phyloP scores from a whole-genome alignment of 2,113 vertebrate species.

The Pseudorasbora parva region DNA sequence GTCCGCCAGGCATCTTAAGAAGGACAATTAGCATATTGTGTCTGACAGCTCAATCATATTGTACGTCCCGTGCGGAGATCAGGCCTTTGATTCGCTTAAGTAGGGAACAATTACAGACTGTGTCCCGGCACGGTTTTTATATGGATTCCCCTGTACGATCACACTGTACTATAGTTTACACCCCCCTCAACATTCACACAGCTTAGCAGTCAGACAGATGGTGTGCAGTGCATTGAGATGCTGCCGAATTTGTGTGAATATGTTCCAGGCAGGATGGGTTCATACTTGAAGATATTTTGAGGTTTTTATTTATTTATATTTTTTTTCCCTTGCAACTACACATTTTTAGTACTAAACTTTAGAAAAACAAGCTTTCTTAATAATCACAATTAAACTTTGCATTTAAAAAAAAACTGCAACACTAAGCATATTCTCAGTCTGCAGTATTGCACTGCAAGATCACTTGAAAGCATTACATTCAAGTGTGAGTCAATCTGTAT shows the following conservation, averaged over 20 bases:
- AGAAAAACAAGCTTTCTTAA: neutral
- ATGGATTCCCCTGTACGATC: constrained; percentile 34
- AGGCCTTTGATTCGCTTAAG: constrained; percentile 65
- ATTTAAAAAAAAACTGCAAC: neutral
- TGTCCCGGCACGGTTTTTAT: constrained; percentile 56
- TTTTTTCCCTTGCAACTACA: neutral
- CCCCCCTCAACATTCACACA: neutral
- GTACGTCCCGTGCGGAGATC: constrained; percentile 42
- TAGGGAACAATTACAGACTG: constrained; percentile 64
- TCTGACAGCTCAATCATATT: constrained; percentile 62
- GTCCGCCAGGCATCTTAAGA: constrained; percentile 45
- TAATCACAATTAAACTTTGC: neutral
- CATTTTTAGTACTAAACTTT: neutral
- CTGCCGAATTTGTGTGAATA: neutral
- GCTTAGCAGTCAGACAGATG: constrained; percentile 38
- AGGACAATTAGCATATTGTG: constrained; percentile 57
- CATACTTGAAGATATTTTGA: neutral
- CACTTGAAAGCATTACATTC: neutral
- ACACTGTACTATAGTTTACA: constrained; percentile 11
- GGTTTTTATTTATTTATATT: neutral
- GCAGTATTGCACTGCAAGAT: neutral
- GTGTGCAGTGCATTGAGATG: neutral
- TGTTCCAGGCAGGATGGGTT: neutral
- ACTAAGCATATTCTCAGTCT: neutral
- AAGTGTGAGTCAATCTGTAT: too few species aligned